phyloP scores from a whole-genome alignment of 2,888 invertebrate genomes.

The Zygogramma bicolorata region DNA sequence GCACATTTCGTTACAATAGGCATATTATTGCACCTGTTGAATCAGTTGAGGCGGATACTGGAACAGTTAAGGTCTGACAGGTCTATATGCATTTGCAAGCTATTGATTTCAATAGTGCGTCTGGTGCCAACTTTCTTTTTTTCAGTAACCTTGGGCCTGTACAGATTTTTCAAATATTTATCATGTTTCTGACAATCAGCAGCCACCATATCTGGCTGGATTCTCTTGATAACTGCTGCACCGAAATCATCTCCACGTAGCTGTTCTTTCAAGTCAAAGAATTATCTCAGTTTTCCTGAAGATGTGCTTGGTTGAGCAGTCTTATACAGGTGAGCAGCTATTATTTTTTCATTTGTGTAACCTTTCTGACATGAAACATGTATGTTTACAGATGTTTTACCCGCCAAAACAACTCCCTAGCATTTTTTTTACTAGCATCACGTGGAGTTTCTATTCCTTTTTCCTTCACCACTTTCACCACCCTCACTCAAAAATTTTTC shows the following conservation, averaged over 20 bases:
- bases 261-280: background rate
- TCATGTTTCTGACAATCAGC: background rate
- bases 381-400: background rate
- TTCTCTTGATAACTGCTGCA: background rate
- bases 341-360: conserved; percentile 18
- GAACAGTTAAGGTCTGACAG: no score
- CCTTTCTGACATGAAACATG: background rate
- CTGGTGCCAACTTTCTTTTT: conserved; percentile 6
- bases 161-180: conserved; percentile 7
- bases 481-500: conserved; percentile 3
- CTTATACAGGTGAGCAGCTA: conserved; percentile 4
- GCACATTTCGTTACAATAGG: no score
- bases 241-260: conserved; percentile 19
- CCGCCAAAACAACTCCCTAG: background rate
- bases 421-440: conserved; percentile 1
- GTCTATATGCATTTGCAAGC: no score
- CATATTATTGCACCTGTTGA: no score
- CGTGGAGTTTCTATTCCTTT: background rate
- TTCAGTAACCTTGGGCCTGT: background rate
- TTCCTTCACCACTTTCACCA: background rate
- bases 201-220: conserved; percentile 11
- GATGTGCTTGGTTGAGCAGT: conserved; percentile 6
- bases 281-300: background rate
- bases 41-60: no score
- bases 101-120: no score